These are phyloP conservation scores for Pollenia labialis DNA, from an alignment of 2,888 invertebrate species.

Conservation along the genomic window DNA sequence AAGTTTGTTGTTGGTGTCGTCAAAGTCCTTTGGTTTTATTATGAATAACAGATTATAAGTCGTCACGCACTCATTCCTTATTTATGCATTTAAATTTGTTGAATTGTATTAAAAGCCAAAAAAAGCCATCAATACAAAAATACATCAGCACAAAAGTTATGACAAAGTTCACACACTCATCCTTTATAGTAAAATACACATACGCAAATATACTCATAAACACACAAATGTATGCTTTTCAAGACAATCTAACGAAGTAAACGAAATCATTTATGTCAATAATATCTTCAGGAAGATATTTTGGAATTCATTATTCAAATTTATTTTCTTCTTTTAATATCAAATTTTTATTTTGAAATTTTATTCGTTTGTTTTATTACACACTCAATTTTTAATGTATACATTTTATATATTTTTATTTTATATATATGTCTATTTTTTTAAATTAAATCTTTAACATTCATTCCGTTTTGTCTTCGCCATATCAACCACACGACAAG, in stretches of 20 bases:
- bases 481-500: constrained; percentile 63
- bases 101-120: constrained; percentile 22
- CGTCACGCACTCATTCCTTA: constrained; percentile 71
- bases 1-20: background rate
- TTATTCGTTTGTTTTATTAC: background rate
- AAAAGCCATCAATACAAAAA: constrained; percentile 25
- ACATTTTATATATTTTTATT: background rate
- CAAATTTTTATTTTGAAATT: too few relatives aligned
- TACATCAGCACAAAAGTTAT: constrained; percentile 5
- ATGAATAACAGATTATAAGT: constrained; percentile 58
- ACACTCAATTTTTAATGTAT: background rate
- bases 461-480: constrained; percentile 43
- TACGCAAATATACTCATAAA: background rate
- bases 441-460: background rate
- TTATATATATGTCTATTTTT: background rate
- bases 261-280: too few relatives aligned
- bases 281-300: too few relatives aligned
- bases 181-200: background rate
- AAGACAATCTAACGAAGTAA: too few relatives aligned
- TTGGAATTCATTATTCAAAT: too few relatives aligned
- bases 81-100: constrained; percentile 59
- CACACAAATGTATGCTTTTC: background rate
- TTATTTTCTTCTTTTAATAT: too few relatives aligned
- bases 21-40: background rate
- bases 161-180: constrained; percentile 45